Percentiles rank a stretch among this genome's conserved stretches.
phyloP scores from a whole-genome alignment of 1,140 invertebrate genomes.

The Zaprionus ghesquierei region DNA sequence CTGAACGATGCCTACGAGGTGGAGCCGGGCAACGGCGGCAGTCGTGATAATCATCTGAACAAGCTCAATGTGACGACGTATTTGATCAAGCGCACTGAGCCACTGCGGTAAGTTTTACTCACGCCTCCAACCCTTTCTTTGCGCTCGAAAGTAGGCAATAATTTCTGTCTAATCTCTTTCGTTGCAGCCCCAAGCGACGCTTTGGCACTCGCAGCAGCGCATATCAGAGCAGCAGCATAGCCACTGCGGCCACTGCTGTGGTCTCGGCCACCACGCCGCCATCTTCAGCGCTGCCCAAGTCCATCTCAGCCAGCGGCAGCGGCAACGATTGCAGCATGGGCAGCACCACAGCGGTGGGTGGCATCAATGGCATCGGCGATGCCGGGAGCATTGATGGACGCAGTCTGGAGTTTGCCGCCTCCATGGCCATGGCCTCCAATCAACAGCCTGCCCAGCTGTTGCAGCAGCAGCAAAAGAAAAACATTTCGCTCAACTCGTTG shows the following conservation, averaged over 20 bases:
- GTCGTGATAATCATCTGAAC: slow-evolving; percentile 92
- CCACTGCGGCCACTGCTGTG: slow-evolving; percentile 29
- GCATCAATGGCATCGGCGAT: slow-evolving; percentile 34
- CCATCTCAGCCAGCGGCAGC: slow-evolving; percentile 67
- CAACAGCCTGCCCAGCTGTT: slow-evolving; percentile 60
- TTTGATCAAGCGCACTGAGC: slow-evolving; percentile 93
- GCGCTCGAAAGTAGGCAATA: neutral
- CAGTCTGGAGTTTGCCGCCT: slow-evolving; percentile 55
- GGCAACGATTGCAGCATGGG: slow-evolving; percentile 52
- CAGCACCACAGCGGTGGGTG: slow-evolving; percentile 21
- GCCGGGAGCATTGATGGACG: slow-evolving; percentile 61
- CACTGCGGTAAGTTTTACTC: slow-evolving; percentile 84
- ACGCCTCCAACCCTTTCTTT: neutral
- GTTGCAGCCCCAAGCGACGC: slow-evolving; percentile 67
- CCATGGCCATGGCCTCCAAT: slow-evolving; percentile 43
- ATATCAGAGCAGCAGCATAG: slow-evolving; percentile 54
- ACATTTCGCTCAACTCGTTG: slow-evolving; percentile 74
- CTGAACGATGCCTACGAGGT: slow-evolving; percentile 95
- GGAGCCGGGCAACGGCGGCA: slow-evolving; percentile 94
- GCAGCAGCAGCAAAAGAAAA: slow-evolving; percentile 77
- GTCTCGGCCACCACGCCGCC: slow-evolving; percentile 11
- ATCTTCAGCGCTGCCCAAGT: slow-evolving; percentile 52
- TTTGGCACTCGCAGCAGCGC: slow-evolving; percentile 78
- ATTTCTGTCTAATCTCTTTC: neutral
- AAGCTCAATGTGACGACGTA: slow-evolving; percentile 95